Percentiles rank a stretch among this genome's conserved stretches.
Conservation (phyloP, 2,797 vertebrate species). For the Erithacus rubecula region DNA sequence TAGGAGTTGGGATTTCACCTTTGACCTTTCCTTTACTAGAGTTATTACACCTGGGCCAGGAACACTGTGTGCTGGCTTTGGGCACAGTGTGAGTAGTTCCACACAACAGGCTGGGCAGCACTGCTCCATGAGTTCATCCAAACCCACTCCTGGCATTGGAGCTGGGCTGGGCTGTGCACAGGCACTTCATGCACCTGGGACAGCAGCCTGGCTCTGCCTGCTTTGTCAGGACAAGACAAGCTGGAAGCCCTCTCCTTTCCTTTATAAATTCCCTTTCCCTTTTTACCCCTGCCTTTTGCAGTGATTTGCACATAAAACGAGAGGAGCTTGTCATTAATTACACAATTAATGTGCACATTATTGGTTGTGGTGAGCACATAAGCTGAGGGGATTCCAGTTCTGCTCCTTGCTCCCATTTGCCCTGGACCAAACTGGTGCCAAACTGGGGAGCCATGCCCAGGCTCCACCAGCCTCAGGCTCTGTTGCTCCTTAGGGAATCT, state of each 20-base stretch:
- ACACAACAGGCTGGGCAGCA: accelerated
- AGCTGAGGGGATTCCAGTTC: accelerated
- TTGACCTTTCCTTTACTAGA: not conserved
- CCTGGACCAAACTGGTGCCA: not conserved
- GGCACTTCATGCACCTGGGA: not conserved
- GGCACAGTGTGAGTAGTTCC: not conserved
- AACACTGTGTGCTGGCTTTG: not conserved
- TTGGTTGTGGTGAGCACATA: too few species aligned
- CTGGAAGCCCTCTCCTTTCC: not conserved
- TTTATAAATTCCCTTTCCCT: not conserved
- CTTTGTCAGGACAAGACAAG: not conserved
- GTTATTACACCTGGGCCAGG: not conserved
- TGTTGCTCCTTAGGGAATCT: not conserved
- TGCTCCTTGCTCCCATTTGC: not conserved
- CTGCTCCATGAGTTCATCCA: not conserved
- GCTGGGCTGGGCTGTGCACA: not conserved
- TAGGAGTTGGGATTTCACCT: not conserved
- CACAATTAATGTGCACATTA: not conserved
- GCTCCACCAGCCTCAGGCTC: not conserved
- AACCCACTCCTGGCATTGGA: not conserved
- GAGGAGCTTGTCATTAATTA: not conserved
- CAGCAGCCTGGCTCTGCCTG: accelerated
- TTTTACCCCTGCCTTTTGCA: not conserved
- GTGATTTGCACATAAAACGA: not conserved
- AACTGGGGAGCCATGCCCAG: not conserved